These are phyloP conservation scores for Diadema setosum DNA, from an alignment of 35 echinoderm and acorn worm species.

Conservation along the genomic window DNA sequence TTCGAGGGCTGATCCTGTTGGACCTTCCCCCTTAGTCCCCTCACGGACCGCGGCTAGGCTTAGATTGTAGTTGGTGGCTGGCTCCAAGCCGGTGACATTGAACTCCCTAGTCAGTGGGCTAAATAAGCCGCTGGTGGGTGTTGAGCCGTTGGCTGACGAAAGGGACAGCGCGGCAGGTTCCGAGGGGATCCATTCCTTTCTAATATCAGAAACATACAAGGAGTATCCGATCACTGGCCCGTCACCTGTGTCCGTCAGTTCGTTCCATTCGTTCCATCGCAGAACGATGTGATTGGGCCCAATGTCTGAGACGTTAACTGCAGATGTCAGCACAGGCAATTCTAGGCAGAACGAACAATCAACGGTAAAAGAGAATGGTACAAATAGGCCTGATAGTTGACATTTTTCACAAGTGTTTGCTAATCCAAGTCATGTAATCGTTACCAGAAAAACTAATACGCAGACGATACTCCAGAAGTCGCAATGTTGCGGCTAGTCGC, in stretches of 20 bases:
- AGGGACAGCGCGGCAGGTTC: too few relatives aligned
- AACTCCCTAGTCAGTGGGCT: not conserved
- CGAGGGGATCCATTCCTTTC: not conserved
- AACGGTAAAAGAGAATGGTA: too few relatives aligned
- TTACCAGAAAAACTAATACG: too few relatives aligned
- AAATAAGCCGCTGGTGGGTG: not conserved
- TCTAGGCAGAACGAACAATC: not conserved
- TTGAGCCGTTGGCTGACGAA: not conserved
- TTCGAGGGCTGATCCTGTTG: not conserved
- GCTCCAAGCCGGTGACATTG: not conserved
- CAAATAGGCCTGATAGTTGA: too few relatives aligned
- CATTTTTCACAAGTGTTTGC: too few relatives aligned
- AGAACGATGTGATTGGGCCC: not conserved
- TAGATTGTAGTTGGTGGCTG: not conserved
- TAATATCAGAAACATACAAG: not conserved
- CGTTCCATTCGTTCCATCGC: not conserved
- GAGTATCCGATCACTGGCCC: not conserved
- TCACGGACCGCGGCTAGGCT: not conserved
- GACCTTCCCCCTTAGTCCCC: not conserved
- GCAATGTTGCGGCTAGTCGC: too few relatives aligned
- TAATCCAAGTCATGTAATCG: too few relatives aligned
- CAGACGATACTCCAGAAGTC: too few relatives aligned
- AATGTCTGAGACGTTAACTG: not conserved
- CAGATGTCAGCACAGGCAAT: not conserved
- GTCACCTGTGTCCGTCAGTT: not conserved